phyloP scores from a whole-genome alignment of 2,113 vertebrate genomes.

The Pygoscelis adeliae region DNA sequence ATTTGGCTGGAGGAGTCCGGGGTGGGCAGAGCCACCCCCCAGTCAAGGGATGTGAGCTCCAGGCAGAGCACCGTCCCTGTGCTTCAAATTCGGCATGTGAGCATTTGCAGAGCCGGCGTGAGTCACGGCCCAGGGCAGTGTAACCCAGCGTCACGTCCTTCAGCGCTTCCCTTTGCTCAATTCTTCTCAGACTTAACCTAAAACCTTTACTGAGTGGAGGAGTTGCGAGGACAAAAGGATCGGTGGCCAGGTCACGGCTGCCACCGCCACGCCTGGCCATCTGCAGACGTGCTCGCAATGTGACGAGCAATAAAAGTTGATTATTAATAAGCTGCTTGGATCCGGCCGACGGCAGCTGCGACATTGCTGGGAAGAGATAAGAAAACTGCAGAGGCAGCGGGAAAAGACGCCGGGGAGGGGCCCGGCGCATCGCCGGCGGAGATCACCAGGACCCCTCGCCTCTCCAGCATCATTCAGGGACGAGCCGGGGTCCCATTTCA shows the following conservation, averaged over 20 bases:
- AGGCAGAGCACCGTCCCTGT: rapidly evolving
- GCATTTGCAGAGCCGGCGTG: background rate
- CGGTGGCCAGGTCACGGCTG: background rate
- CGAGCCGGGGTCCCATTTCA: background rate
- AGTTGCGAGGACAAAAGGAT: background rate
- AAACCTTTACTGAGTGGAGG: background rate
- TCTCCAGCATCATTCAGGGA: rapidly evolving
- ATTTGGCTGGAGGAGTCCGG: rapidly evolving
- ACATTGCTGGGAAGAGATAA: background rate
- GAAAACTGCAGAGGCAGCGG: background rate
- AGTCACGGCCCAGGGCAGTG: background rate
- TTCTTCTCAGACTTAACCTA: background rate
- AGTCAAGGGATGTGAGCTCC: background rate
- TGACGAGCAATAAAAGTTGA: background rate
- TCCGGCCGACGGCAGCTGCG: background rate
- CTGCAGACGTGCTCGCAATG: background rate
- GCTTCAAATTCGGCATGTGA: rapidly evolving
- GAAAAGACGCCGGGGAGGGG: background rate
- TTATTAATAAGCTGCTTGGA: background rate
- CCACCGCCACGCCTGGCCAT: background rate
- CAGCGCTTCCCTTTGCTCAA: background rate
- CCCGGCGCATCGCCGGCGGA: rapidly evolving
- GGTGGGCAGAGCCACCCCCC: background rate
- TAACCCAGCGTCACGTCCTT: background rate
- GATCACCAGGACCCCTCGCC: background rate